Percentiles rank a stretch among this genome's conserved stretches.
Conservation (phyloP, 2,888 invertebrate genomes). For the Corbicula japonica region DNA sequence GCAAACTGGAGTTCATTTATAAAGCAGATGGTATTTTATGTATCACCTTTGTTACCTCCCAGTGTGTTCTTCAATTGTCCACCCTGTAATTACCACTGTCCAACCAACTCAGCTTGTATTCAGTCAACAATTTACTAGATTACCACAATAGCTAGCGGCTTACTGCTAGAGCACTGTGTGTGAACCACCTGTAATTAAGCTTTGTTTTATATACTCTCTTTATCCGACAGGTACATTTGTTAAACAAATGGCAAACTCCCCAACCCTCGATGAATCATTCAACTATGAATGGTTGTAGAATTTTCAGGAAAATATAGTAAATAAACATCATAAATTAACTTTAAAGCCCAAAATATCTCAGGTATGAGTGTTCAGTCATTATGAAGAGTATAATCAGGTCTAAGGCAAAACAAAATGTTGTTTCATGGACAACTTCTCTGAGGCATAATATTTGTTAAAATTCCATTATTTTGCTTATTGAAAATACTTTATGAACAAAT, state of each 20-base stretch:
- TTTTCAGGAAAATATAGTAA: constrained; percentile 19
- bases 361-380: no score
- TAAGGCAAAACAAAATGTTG: no score
- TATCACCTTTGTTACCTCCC: constrained; percentile 23
- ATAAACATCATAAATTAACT: no score
- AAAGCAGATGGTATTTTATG: constrained; percentile 28
- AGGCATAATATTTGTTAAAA: no score
- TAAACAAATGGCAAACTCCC: neutral
- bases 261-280: neutral
- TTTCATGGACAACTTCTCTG: no score
- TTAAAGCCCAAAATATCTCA: no score
- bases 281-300: constrained; percentile 12
- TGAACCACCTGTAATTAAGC: constrained; percentile 21
- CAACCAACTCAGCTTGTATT: constrained; percentile 4
- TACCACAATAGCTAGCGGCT: neutral
- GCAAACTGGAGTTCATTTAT: constrained; percentile 6
- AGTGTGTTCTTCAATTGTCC: constrained; percentile 22
- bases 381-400: no score
- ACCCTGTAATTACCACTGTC: constrained; percentile 22
- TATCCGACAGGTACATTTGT: constrained; percentile 11
- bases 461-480: no score
- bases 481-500: no score
- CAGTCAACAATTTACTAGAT: neutral
- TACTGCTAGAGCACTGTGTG: neutral
- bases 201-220: constrained; percentile 5